Percentiles rank a stretch among this genome's conserved stretches.
Evolutionary conservation across 2,888 invertebrate genomes (phyloP).

Genomic region (Polyploca ridens): DNA sequence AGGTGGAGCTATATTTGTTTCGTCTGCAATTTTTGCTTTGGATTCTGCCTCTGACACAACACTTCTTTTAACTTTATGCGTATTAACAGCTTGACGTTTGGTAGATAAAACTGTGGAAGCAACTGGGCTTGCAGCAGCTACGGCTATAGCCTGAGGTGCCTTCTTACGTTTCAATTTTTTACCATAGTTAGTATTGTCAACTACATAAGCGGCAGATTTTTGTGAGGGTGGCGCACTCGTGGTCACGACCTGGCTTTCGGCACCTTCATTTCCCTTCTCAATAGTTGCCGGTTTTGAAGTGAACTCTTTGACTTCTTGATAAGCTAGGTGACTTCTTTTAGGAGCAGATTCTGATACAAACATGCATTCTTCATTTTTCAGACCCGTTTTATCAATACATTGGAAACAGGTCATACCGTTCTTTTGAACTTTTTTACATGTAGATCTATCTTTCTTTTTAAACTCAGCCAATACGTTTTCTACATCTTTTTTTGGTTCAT

Average conservation of each 20-base stretch:
- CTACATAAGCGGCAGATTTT: conserved; percentile 72
- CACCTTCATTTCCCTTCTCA: conserved; percentile 62
- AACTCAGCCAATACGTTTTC: conserved; percentile 90
- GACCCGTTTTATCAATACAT: conserved; percentile 88
- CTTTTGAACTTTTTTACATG: conserved; percentile 88
- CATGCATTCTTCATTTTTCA: conserved; percentile 92
- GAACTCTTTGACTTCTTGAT: conserved; percentile 87
- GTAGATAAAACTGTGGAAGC: conserved; percentile 35
- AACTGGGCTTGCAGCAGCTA: conserved; percentile 56
- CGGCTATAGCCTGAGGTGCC: conserved; percentile 50
- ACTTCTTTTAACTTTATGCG: conserved; percentile 65
- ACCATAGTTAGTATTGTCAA: conserved; percentile 64
- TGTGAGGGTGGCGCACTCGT: conserved; percentile 63
- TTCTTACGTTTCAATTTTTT: conserved; percentile 77
- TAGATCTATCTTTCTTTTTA: conserved; percentile 88
- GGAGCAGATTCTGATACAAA: conserved; percentile 89
- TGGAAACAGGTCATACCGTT: conserved; percentile 91
- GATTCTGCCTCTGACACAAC: conserved; percentile 62
- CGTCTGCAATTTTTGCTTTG: conserved; percentile 62
- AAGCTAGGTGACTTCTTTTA: conserved; percentile 86
- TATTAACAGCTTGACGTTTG: conserved; percentile 23
- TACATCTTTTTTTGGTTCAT: conserved; percentile 86
- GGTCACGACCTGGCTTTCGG: conserved; percentile 71
- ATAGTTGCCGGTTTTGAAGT: conserved; percentile 76
- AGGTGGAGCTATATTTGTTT: conserved; percentile 72